Evolutionary conservation across 1,140 invertebrate species (phyloP).

Genomic region (Pygmarrhopalites habei): DNA sequence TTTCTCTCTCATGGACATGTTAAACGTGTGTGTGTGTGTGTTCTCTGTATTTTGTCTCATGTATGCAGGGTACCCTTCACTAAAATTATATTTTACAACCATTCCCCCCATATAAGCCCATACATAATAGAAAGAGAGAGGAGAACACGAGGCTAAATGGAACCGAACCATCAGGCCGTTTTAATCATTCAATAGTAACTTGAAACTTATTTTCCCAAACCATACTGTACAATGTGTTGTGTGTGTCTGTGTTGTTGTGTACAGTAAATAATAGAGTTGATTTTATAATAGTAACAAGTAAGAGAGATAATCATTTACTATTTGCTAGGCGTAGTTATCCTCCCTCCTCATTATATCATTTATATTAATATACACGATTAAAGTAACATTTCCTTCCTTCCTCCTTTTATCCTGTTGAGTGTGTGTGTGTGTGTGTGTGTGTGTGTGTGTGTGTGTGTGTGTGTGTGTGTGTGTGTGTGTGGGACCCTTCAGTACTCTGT

Average conservation of each 20-base stretch:
- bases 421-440: background rate
- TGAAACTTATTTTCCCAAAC: constrained; percentile 22
- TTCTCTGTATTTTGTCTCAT: too few relatives aligned
- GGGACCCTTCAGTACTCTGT: too few relatives aligned
- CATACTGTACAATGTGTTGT: too few relatives aligned
- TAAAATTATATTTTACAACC: too few relatives aligned
- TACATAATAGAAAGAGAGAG: background rate
- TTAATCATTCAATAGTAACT: constrained; percentile 25
- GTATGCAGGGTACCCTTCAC: too few relatives aligned
- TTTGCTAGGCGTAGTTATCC: too few relatives aligned
- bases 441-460: background rate
- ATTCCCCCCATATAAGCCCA: background rate
- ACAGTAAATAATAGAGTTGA: too few relatives aligned
- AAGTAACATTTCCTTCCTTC: background rate
- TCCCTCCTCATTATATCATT: background rate
- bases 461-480: background rate
- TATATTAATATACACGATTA: background rate
- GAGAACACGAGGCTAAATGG: constrained; percentile 3
- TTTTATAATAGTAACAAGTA: too few relatives aligned
- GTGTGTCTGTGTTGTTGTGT: too few relatives aligned
- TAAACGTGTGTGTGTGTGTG: too few relatives aligned
- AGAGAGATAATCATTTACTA: too few relatives aligned
- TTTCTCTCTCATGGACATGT: too few relatives aligned
- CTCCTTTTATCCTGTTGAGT: background rate
- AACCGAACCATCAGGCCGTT: constrained; percentile 18